Percentiles rank a stretch among this genome's conserved stretches.
These are phyloP conservation scores for Euphonia xanthogaster DNA, from an alignment of 2,797 vertebrate genomes.

Conservation along the genomic window DNA sequence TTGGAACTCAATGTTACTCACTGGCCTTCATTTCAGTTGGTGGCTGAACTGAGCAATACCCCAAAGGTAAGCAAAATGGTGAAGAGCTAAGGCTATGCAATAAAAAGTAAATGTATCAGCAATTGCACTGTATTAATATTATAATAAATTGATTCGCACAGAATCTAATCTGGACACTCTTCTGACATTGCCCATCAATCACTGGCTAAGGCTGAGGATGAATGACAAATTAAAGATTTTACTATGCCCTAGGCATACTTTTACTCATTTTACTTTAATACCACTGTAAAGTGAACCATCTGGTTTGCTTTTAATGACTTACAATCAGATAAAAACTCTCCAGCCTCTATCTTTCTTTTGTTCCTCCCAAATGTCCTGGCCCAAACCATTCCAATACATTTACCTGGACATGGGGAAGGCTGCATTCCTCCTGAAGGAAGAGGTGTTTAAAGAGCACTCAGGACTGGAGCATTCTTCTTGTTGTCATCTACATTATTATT, in stretches of 20 bases:
- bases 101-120: conserved; percentile 46
- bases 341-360: not conserved
- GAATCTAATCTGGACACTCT: conserved; percentile 65
- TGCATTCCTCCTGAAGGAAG: not conserved
- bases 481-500: not conserved
- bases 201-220: conserved; percentile 54
- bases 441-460: not conserved
- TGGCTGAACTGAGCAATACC: not conserved
- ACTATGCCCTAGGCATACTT: conserved; percentile 61
- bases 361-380: not conserved
- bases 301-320: conserved; percentile 62
- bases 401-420: not conserved
- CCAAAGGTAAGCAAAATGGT: conserved; percentile 1
- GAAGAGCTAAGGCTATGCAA: not conserved
- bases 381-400: not conserved
- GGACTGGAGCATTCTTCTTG: not conserved
- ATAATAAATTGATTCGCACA: conserved; percentile 62
- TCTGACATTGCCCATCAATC: conserved; percentile 65
- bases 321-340: conserved; percentile 48
- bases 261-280: conserved; percentile 70
- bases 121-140: conserved; percentile 38
- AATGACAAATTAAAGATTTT: conserved; percentile 70
- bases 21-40: not conserved
- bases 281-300: conserved; percentile 67
- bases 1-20: not conserved